These are phyloP conservation scores for Ptilonorhynchus violaceus DNA, from an alignment of 2,113 vertebrate genomes.

Conservation along the genomic window DNA sequence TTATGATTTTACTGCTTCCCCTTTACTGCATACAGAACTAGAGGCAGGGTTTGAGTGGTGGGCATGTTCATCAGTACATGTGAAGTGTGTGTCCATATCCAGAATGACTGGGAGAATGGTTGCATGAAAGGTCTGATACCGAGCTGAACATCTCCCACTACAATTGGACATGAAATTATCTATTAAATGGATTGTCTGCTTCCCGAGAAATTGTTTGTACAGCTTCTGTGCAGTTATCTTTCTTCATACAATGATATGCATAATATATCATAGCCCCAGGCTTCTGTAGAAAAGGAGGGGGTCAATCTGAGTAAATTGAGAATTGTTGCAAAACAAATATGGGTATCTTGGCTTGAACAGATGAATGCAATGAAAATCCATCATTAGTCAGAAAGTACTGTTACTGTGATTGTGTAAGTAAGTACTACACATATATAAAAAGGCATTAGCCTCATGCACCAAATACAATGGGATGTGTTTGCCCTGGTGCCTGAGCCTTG, in stretches of 20 bases:
- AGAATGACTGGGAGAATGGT: background rate
- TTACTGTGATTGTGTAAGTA: background rate
- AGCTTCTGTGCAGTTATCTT: background rate
- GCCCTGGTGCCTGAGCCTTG: background rate
- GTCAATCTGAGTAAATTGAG: background rate
- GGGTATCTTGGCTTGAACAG: background rate
- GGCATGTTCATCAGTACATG: background rate
- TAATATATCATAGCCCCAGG: background rate
- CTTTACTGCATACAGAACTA: background rate
- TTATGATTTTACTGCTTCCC: background rate
- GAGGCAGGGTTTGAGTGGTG: background rate
- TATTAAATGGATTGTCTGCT: background rate
- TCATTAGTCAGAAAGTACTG: background rate
- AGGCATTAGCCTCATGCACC: background rate
- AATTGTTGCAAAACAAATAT: background rate
- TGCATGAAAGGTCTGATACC: background rate
- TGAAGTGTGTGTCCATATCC: background rate
- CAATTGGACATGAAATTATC: background rate
- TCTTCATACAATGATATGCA: background rate
- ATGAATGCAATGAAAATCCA: background rate
- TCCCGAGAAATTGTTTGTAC: background rate
- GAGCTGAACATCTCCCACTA: background rate
- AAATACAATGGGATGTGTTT: background rate
- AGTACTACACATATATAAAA: fast-evolving
- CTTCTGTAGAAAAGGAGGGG: background rate